A percentile compares a stretch with the other conserved stretches of the same genome.
phyloP scores from a whole-genome alignment of 1,140 invertebrate species.

The Cepaea nemoralis region DNA sequence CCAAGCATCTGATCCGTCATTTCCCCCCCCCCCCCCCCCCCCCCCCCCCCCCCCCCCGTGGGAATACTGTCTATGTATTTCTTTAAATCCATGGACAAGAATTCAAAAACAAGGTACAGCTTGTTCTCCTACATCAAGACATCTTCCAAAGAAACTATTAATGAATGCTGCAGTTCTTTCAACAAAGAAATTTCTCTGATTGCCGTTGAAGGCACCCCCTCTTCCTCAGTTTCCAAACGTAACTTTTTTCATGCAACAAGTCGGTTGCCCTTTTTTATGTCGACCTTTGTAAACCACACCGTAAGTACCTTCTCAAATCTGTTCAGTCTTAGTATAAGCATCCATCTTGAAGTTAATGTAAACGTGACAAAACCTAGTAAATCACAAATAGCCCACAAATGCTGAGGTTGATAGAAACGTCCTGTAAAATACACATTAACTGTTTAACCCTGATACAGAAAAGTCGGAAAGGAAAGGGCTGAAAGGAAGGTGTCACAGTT shows the following conservation, averaged over 20 bases:
- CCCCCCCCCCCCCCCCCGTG: conserved; percentile 96
- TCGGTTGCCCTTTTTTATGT: conserved; percentile 84
- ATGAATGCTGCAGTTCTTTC: conserved; percentile 89
- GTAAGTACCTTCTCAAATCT: conserved; percentile 82
- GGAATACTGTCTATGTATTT: no score
- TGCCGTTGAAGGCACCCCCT: conserved; percentile 95
- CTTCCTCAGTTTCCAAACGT: conserved; percentile 91
- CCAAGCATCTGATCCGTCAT: conserved; percentile 20
- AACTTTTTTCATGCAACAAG: conserved; percentile 97
- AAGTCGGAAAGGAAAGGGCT: no score
- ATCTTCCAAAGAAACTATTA: conserved; percentile 90
- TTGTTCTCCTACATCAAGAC: no score
- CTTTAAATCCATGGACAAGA: conserved; percentile 96
- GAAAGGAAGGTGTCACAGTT: no score
- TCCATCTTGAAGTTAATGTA: no score
- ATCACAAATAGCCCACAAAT: no score
- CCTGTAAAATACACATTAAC: no score
- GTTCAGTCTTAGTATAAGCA: conserved; percentile 71
- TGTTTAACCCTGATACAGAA: no score
- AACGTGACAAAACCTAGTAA: no score
- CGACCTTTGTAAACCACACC: conserved; percentile 97
- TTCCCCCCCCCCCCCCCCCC: conserved; percentile 80
- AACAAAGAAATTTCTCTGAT: conserved; percentile 93
- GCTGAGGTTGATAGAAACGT: no score
- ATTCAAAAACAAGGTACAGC: conserved; percentile 99